Percentiles rank a stretch among this genome's conserved stretches.
phyloP scores from a whole-genome alignment of 2,888 invertebrate species.

The Dicyrtoma fusca region DNA sequence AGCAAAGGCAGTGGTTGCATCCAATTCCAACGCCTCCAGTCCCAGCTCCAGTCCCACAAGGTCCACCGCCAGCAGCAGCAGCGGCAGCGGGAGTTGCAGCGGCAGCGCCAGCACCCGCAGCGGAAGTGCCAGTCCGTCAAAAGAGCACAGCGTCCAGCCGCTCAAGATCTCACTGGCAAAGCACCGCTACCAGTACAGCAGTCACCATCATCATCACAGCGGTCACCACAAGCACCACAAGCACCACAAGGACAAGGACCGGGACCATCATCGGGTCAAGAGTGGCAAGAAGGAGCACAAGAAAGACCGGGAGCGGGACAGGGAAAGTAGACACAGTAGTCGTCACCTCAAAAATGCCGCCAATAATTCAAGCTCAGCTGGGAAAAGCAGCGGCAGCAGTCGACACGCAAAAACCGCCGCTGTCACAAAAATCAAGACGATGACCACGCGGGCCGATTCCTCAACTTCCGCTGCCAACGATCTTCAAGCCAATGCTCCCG shows the following conservation, averaged over 20 bases:
- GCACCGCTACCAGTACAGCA: conserved; percentile 1
- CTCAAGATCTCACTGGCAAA: not conserved
- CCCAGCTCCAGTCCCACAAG: not conserved
- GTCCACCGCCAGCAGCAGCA: not conserved
- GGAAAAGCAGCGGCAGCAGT: not conserved
- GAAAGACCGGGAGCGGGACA: conserved; percentile 30
- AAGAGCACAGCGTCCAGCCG: not conserved
- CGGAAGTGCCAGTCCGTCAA: not conserved
- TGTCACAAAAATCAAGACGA: conserved; percentile 5
- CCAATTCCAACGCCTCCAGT: not conserved
- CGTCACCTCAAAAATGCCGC: not conserved
- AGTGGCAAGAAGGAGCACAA: conserved; percentile 37
- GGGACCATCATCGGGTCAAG: conserved; percentile 32
- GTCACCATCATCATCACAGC: conserved; percentile 54
- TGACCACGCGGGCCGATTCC: conserved; percentile 17
- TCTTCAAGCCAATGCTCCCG: not conserved
- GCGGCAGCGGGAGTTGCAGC: not conserved
- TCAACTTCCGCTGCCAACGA: no score
- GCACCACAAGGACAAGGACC: conserved; percentile 41
- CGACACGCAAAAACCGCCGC: not conserved
- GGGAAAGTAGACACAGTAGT: conserved; percentile 25
- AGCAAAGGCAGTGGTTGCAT: no score
- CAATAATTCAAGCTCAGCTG: not conserved
- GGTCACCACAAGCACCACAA: conserved; percentile 54
- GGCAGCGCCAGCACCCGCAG: not conserved